Evolutionary conservation across 2,888 invertebrate species (phyloP).

Genomic region (Pantelozetes paolii): DNA sequence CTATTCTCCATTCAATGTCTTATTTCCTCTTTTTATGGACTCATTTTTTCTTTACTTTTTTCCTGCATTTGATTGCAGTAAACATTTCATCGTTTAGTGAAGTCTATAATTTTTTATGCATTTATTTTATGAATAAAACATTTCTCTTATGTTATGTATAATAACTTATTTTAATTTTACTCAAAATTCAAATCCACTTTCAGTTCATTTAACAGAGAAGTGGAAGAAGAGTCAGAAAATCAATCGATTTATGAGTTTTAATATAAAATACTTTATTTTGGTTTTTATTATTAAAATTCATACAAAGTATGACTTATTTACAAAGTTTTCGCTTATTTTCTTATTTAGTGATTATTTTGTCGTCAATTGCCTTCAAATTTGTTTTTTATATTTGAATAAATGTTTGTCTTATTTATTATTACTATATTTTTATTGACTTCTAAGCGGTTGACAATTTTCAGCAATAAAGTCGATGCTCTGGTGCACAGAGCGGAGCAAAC

Average conservation of each 20-base stretch:
- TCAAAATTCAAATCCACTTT: not conserved
- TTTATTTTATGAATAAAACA: constrained; percentile 32
- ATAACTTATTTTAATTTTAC: constrained; percentile 34
- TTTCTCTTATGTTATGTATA: constrained; percentile 28
- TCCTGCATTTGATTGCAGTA: constrained; percentile 27
- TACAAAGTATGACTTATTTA: no score
- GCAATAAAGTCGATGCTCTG: not conserved
- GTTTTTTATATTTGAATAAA: not conserved
- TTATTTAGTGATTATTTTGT: not conserved
- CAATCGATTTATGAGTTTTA: not conserved
- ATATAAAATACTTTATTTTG: not conserved
- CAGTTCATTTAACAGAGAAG: constrained; percentile 28
- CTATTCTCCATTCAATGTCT: not conserved
- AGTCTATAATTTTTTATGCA: constrained; percentile 35
- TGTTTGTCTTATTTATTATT: constrained; percentile 12
- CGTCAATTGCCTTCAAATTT: no score
- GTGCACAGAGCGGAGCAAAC: not conserved
- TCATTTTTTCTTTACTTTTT: constrained; percentile 15
- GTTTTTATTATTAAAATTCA: not conserved
- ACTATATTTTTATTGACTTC: not conserved
- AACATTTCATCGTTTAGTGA: constrained; percentile 32
- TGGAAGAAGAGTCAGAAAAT: not conserved
- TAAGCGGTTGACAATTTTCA: not conserved
- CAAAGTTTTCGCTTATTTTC: no score
- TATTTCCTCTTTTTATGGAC: constrained; percentile 7